Evolutionary conservation across 2,113 vertebrate species (phyloP).

Genomic region (Vidua chalybeata): DNA sequence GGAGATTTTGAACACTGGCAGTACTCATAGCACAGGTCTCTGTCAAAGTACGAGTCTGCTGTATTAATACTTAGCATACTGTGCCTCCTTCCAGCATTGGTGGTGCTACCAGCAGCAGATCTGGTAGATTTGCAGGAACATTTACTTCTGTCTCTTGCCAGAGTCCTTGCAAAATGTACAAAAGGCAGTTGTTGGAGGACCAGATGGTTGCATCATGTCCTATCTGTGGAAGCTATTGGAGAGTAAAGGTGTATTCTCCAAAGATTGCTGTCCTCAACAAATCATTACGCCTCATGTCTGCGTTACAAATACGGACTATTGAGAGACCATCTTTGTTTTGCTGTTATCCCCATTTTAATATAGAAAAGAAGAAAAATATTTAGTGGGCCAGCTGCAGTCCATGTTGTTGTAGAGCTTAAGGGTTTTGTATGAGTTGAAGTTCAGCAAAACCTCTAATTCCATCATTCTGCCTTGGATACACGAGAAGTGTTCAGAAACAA

Average conservation of each 20-base stretch:
- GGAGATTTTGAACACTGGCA: neutral
- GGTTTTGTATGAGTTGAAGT: neutral
- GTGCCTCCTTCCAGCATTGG: neutral
- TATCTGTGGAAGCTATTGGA: neutral
- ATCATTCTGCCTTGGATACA: neutral
- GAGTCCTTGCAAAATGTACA: neutral
- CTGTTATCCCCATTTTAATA: neutral
- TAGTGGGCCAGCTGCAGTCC: neutral
- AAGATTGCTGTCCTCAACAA: neutral
- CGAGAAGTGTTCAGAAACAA: neutral
- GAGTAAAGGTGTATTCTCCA: conserved; percentile 11
- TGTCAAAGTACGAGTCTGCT: neutral
- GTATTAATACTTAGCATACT: neutral
- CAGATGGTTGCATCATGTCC: conserved; percentile 16
- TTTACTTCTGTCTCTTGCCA: neutral
- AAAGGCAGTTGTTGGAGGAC: conserved; percentile 23
- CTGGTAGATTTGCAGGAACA: neutral
- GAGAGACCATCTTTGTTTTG: neutral
- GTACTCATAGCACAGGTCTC: neutral
- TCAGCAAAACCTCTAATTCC: neutral
- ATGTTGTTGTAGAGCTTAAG: neutral
- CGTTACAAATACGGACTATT: neutral
- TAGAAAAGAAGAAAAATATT: neutral
- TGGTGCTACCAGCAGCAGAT: neutral
- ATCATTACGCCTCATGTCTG: neutral